Percentiles rank a stretch among this genome's conserved stretches.
Conservation (phyloP, 2,797 vertebrate species). For the Gobionotothen gibberifrons region DNA sequence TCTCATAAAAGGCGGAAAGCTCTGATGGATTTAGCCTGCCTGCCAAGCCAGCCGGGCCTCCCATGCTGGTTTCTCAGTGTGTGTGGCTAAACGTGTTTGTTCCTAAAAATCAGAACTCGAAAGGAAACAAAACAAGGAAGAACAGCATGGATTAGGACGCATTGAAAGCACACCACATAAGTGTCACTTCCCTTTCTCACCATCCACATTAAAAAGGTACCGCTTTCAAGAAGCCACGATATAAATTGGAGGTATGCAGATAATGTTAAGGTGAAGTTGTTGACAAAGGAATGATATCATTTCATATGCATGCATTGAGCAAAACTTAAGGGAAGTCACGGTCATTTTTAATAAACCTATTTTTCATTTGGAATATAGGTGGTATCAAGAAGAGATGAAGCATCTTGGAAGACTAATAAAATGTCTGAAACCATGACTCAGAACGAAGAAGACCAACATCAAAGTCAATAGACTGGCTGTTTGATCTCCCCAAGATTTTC, state of each 20-base stretch:
- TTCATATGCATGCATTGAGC: background rate
- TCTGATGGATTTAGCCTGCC: conserved; percentile 54
- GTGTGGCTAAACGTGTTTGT: conserved; percentile 53
- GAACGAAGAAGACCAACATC: conserved; percentile 78
- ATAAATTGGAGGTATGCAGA: background rate
- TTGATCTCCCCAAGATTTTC: conserved; percentile 75
- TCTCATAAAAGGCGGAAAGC: conserved; percentile 73
- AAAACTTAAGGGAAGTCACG: background rate
- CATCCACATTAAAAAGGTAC: background rate
- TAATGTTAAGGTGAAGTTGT: background rate
- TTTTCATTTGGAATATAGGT: conserved; percentile 62
- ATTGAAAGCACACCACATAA: background rate
- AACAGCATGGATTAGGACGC: conserved; percentile 17
- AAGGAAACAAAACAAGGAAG: conserved; percentile 47
- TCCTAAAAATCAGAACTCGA: conserved; percentile 30
- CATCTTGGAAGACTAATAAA: conserved; percentile 77
- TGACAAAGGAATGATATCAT: background rate
- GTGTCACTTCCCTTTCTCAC: conserved; percentile 5
- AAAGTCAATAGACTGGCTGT: conserved; percentile 76
- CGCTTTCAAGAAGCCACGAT: background rate
- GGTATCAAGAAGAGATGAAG: conserved; percentile 62
- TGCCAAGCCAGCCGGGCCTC: conserved; percentile 65
- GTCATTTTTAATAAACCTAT: background rate
- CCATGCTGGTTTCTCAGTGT: conserved; percentile 55
- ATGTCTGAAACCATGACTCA: conserved; percentile 69